phyloP scores from a whole-genome alignment of 2,797 vertebrate species.

The Anas acuta region DNA sequence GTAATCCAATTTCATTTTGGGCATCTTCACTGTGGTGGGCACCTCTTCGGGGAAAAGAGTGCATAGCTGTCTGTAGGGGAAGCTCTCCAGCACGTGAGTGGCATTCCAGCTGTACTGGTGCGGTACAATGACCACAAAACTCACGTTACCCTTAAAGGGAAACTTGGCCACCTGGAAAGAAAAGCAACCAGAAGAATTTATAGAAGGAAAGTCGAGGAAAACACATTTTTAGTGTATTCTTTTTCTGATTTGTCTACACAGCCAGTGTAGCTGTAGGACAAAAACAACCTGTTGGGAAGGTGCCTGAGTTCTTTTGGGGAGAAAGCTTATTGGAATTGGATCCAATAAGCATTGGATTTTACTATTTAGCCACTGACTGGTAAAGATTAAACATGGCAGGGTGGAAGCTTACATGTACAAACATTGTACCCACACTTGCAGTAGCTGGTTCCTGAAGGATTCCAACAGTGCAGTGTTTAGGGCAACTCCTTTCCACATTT shows the following conservation, averaged over 20 bases:
- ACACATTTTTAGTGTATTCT: background rate
- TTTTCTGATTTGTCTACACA: background rate
- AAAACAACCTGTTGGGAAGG: background rate
- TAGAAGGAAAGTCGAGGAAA: background rate
- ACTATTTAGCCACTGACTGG: background rate
- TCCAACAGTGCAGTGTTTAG: background rate
- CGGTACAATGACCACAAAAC: conserved; percentile 90
- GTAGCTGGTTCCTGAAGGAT: background rate
- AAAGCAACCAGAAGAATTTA: background rate
- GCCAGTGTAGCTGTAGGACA: background rate
- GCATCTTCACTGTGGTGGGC: conserved; percentile 88
- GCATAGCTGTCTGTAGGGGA: conserved; percentile 83
- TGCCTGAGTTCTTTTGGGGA: background rate
- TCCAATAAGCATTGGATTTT: background rate
- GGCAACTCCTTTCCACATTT: background rate
- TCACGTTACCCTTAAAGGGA: conserved; percentile 88
- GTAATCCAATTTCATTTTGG: conserved; percentile 90
- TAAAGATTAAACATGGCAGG: background rate
- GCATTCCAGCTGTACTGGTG: conserved; percentile 77
- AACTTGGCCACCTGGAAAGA: conserved; percentile 88
- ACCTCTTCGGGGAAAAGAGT: conserved; percentile 81
- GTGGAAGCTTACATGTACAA: background rate
- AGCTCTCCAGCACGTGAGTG: conserved; percentile 80
- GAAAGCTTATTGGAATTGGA: background rate
- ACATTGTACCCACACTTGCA: background rate